Evolutionary conservation across 2,113 vertebrate genomes (phyloP).

Genomic region (Hepsetus odoe): DNA sequence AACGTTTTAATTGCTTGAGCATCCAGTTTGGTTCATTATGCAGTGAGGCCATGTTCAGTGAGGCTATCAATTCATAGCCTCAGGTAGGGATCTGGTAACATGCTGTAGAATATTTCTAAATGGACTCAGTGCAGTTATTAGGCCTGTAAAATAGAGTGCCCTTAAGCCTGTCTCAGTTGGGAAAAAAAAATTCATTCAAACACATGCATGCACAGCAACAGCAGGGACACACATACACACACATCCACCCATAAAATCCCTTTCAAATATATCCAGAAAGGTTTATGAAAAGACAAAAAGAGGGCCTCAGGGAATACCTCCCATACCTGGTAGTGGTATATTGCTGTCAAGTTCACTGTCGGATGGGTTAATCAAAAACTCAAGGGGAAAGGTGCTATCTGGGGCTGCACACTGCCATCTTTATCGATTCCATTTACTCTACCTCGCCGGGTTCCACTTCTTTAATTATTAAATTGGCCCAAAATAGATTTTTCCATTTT

Average conservation of each 20-base stretch:
- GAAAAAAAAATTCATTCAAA: constrained; percentile 19
- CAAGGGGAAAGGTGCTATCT: constrained; percentile 80
- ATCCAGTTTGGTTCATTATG: constrained; percentile 1
- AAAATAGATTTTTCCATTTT: constrained; percentile 99
- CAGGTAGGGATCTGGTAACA: constrained; percentile 33
- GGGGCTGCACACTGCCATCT: constrained; percentile 75
- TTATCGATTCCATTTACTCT: constrained; percentile 80
- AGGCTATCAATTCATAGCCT: constrained; percentile 49
- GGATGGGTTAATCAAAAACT: constrained; percentile 79
- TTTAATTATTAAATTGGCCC: constrained; percentile 96
- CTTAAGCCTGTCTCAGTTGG: constrained; percentile 1
- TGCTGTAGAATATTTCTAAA: constrained; percentile 40
- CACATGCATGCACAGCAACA: constrained; percentile 30
- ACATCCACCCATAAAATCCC: constrained; percentile 52
- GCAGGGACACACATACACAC: constrained; percentile 17
- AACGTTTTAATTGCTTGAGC: constrained; percentile 16
- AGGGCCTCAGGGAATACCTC: constrained; percentile 54
- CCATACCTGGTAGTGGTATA: constrained; percentile 63
- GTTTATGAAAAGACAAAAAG: constrained; percentile 68
- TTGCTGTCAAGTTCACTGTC: constrained; percentile 74
- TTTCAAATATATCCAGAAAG: constrained; percentile 56
- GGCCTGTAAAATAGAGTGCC: constrained; percentile 34
- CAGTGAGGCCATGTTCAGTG: constrained; percentile 2
- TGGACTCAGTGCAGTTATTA: constrained; percentile 37
- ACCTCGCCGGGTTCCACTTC: constrained; percentile 82